Evolutionary conservation across 2,888 invertebrate species (phyloP).

Genomic region (Caenorhabditis plicata): DNA sequence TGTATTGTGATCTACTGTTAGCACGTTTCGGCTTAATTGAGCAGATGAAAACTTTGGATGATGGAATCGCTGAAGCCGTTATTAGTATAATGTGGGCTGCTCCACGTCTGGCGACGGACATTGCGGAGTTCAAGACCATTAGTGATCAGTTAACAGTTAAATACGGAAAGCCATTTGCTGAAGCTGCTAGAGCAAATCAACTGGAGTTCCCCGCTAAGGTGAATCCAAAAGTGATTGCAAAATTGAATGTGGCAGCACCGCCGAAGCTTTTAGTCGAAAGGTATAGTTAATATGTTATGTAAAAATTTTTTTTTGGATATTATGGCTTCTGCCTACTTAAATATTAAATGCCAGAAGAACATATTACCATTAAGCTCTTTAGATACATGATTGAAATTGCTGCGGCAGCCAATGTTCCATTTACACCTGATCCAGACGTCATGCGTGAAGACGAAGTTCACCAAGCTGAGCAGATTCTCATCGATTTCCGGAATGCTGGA

Average conservation of each 20-base stretch:
- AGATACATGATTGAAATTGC: slow-evolving; percentile 87
- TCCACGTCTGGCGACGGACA: slow-evolving; percentile 76
- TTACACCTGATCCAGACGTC: slow-evolving; percentile 86
- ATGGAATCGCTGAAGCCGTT: slow-evolving; percentile 91
- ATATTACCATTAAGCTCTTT: slow-evolving; percentile 5
- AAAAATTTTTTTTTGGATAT: not conserved
- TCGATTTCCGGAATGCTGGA: slow-evolving; percentile 62
- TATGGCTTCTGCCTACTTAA: no score
- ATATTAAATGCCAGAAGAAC: no score
- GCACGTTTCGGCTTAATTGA: slow-evolving; percentile 94
- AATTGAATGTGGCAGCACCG: slow-evolving; percentile 89
- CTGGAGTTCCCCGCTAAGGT: slow-evolving; percentile 70
- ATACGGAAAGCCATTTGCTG: slow-evolving; percentile 90
- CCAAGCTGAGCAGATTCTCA: slow-evolving; percentile 64
- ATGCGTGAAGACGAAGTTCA: slow-evolving; percentile 63
- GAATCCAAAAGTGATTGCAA: slow-evolving; percentile 74
- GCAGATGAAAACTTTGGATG: slow-evolving; percentile 89
- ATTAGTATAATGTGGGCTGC: slow-evolving; percentile 96
- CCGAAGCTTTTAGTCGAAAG: slow-evolving; percentile 91
- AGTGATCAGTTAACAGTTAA: slow-evolving; percentile 85
- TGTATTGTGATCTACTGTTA: slow-evolving; percentile 94
- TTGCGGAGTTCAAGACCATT: slow-evolving; percentile 72
- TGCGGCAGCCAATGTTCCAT: slow-evolving; percentile 88
- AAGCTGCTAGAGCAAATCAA: slow-evolving; percentile 81
- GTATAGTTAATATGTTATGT: slow-evolving; percentile 68